Percentiles rank a stretch among this genome's conserved stretches.
Evolutionary conservation across 92 coral and sea anemone genomes (phyloP).

Genomic region (Chrysogorgia sp.): DNA sequence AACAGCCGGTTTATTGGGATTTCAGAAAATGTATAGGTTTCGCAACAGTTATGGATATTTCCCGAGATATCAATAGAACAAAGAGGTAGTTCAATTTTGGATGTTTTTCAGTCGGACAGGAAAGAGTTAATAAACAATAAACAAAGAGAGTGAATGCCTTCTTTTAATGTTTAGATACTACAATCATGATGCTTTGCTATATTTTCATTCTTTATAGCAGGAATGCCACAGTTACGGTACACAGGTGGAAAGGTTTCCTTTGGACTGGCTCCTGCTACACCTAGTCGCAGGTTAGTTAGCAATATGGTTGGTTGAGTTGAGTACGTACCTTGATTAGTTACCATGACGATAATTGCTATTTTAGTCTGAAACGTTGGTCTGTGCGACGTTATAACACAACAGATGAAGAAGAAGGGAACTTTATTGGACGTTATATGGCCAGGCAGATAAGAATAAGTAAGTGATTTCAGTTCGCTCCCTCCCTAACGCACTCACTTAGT

Average conservation of each 20-base stretch:
- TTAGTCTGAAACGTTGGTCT: conserved; percentile 16
- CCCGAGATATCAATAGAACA: too few species aligned
- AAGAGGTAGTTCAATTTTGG: too few species aligned
- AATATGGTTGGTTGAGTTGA: background rate
- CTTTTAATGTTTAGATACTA: too few species aligned
- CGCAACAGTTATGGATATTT: too few species aligned
- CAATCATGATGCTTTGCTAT: background rate
- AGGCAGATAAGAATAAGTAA: conserved; percentile 66
- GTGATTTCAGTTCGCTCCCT: too few species aligned
- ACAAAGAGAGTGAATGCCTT: too few species aligned
- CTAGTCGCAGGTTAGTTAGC: background rate
- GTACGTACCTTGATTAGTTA: background rate
- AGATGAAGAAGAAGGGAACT: conserved; percentile 71
- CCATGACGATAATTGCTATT: background rate
- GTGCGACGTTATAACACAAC: background rate
- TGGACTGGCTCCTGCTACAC: conserved; percentile 25
- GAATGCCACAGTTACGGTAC: conserved; percentile 8
- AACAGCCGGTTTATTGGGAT: too few species aligned
- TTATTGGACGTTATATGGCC: conserved; percentile 80
- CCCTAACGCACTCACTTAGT: too few species aligned
- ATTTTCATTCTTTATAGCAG: background rate
- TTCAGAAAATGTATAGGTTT: too few species aligned
- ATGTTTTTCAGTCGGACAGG: too few species aligned
- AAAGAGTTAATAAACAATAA: too few species aligned
- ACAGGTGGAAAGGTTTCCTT: background rate